Evolutionary conservation across 2,113 vertebrate species (phyloP).

Genomic region (Colistium nudipinnis): DNA sequence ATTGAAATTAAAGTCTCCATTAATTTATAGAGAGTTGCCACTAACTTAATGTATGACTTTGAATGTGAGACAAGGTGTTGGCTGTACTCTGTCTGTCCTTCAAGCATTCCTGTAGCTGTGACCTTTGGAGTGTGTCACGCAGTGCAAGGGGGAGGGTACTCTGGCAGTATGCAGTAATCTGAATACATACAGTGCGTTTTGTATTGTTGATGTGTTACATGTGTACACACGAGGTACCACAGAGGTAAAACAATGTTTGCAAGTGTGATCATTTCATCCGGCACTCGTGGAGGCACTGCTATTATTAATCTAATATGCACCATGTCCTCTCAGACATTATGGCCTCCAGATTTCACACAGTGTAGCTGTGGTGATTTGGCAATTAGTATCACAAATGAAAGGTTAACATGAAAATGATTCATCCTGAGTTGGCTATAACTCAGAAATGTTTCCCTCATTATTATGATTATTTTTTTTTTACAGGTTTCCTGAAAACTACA

Average conservation of each 20-base stretch:
- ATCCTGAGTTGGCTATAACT: slow-evolving; percentile 1
- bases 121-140: slow-evolving; percentile 85
- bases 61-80: slow-evolving; percentile 72
- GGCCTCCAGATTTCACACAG: neutral
- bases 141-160: slow-evolving; percentile 72
- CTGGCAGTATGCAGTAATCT: slow-evolving; percentile 63
- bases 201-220: slow-evolving; percentile 27
- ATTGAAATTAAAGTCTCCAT: slow-evolving; percentile 23
- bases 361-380: neutral
- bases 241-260: neutral
- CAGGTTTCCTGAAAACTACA: slow-evolving; percentile 74
- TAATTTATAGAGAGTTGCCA: slow-evolving; percentile 62
- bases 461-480: too few relatives aligned
- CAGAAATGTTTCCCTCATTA: slow-evolving; percentile 43
- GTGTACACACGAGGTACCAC: neutral
- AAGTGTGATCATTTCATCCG: neutral
- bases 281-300: neutral
- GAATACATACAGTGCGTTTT: slow-evolving; percentile 53
- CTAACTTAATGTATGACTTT: slow-evolving; percentile 58
- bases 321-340: neutral
- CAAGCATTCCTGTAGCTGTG: slow-evolving; percentile 84
- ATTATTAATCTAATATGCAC: neutral
- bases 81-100: slow-evolving; percentile 80
- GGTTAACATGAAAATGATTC: neutral
- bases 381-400: slow-evolving; percentile 1